Evolutionary conservation across 1,140 invertebrate genomes (phyloP), one percentile per base, ranked within the genome.

Genomic region (Meloidogyne floridensis): DNA sequence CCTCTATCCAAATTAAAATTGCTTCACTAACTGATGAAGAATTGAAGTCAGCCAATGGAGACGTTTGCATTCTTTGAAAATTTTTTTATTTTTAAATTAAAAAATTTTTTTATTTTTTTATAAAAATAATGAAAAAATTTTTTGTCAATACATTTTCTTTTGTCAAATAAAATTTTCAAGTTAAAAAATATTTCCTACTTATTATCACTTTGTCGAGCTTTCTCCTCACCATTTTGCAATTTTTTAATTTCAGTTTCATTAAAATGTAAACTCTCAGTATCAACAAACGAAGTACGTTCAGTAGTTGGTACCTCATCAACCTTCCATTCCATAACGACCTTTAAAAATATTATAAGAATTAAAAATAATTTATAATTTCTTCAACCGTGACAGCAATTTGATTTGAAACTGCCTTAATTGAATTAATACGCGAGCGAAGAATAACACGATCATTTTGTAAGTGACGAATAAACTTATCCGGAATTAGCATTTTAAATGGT

Each of bases 401-500:
- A 32, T 87, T 80, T 18, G 87, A 73, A 15, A 83, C 76, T 11
- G 88, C 83, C 42, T 81, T 43, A 18, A 89, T 80, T 3, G 86
- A 81, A 32, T 84, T 53, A 53, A 87, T 32, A 79, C 85, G 82
- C 15, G 78, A 72, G 32, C 80, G 79, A 69, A 88, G 47, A 18
- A 83, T 83, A 18, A 88, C 77, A 54, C 84, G 84, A 7, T 74
- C 20, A 13, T 75, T 76, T 71, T 73, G 56, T 56, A 87, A 69
- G 75, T 87, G 86, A 13, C 77, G 85, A 72, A 81, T 73, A 69
- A 87, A 81, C 72, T 87, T 88, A 10, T 47, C 56, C 9, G 86
- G 86, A 9, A 87, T 72, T 6, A 87, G n/a, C 59, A 53, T 42
- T 43, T 53, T 77, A 15, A 89, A 79, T 6, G 88, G 86, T 11